phyloP scores from a whole-genome alignment of 2,113 vertebrate genomes.

The Hippocampus abdominalis region DNA sequence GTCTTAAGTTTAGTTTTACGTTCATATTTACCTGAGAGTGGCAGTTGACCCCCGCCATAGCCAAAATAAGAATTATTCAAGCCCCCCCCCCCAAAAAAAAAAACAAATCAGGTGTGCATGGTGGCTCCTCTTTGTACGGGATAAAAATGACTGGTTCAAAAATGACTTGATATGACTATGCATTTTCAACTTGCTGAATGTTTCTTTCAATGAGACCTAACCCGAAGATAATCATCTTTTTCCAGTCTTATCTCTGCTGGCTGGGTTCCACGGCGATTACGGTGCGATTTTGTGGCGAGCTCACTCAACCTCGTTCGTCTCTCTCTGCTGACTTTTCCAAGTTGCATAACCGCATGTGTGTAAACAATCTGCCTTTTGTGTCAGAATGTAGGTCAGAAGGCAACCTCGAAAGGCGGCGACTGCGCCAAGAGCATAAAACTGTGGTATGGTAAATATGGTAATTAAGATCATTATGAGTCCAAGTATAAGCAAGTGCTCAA shows the following conservation, averaged over 20 bases:
- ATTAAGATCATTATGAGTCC: background rate
- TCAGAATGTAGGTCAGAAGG: background rate
- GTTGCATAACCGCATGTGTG: background rate
- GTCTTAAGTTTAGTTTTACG: too few species aligned
- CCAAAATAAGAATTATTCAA: too few species aligned
- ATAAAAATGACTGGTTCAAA: too few species aligned
- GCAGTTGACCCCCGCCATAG: too few species aligned
- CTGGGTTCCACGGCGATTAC: background rate
- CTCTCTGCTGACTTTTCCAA: background rate
- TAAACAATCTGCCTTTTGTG: slow-evolving; percentile 5
- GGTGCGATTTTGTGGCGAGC: background rate
- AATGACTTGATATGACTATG: too few species aligned
- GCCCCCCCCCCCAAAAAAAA: too few species aligned
- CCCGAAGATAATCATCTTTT: background rate
- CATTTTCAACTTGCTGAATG: background rate
- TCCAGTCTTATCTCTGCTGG: background rate
- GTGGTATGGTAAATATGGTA: background rate
- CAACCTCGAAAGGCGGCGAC: background rate
- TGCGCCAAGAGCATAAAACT: background rate
- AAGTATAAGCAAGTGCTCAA: background rate
- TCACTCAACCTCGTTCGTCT: background rate
- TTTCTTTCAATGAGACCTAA: background rate
- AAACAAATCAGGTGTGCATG: too few species aligned
- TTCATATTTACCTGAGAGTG: too few species aligned
- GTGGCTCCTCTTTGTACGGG: too few species aligned